Percentiles rank a stretch among this genome's conserved stretches.
These are phyloP conservation scores for Zootermopsis nevadensis DNA, from an alignment of 2,888 invertebrate species.

Conservation along the genomic window DNA sequence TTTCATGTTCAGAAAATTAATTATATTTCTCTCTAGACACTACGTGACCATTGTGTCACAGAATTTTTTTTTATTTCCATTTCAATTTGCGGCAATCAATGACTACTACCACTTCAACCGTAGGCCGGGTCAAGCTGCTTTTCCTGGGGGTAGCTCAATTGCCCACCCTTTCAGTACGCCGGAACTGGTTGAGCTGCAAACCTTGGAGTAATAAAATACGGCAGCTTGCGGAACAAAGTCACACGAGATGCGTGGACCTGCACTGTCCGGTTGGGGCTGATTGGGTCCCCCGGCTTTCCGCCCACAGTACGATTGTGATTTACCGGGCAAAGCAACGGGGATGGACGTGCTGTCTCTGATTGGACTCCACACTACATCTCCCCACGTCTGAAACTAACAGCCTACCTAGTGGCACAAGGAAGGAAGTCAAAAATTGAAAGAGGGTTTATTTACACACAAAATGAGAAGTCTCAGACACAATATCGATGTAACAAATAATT, in stretches of 20 bases:
- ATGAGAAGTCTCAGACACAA: too few relatives aligned
- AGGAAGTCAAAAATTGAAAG: not conserved
- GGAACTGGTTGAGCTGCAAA: not conserved
- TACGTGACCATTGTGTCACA: conserved; percentile 4
- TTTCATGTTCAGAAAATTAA: not conserved
- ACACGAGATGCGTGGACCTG: not conserved
- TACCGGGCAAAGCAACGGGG: not conserved
- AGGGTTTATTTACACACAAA: too few relatives aligned
- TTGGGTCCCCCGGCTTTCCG: not conserved
- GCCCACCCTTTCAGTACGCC: not conserved
- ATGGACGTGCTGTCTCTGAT: not conserved
- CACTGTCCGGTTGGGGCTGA: not conserved
- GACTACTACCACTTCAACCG: too few relatives aligned
- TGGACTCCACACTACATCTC: too few relatives aligned
- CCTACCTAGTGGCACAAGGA: too few relatives aligned
- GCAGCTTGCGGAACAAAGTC: not conserved
- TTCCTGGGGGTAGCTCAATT: not conserved
- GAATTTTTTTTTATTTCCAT: not conserved
- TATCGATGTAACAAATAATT: too few relatives aligned
- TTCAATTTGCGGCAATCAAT: conserved; percentile 20
- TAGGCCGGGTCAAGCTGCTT: not conserved
- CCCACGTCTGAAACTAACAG: not conserved
- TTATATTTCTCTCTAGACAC: not conserved
- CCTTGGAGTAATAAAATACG: not conserved
- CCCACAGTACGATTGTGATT: not conserved